Evolutionary conservation across 2,888 invertebrate species (phyloP).

Genomic region (Anagyrus pseudococci): DNA sequence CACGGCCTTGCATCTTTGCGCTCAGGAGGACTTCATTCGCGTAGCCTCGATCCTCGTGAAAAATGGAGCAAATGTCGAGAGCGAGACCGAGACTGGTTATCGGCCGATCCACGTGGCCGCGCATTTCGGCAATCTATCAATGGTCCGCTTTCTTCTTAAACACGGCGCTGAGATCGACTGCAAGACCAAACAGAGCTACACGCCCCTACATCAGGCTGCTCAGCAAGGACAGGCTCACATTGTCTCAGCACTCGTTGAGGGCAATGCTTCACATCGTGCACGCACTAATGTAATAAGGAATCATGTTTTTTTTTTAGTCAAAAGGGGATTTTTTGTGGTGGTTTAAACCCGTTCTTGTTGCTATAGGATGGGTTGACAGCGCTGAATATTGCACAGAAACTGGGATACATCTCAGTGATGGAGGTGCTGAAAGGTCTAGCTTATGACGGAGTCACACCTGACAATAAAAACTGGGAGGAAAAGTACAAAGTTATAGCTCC

Average conservation of each 20-base stretch:
- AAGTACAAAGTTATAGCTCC: constrained; percentile 97
- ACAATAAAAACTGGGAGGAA: constrained; percentile 76
- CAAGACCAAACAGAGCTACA: constrained; percentile 75
- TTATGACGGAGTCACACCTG: constrained; percentile 62
- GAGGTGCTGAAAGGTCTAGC: constrained; percentile 84
- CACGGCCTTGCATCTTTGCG: constrained; percentile 93
- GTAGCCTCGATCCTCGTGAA: constrained; percentile 83
- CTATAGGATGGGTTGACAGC: constrained; percentile 94
- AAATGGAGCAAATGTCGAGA: constrained; percentile 77
- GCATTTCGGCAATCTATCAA: constrained; percentile 93
- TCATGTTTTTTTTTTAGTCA: neutral
- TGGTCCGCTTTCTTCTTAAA: constrained; percentile 88
- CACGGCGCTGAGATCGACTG: constrained; percentile 88
- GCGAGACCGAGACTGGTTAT: constrained; percentile 85
- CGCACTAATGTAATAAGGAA: constrained; percentile 79
- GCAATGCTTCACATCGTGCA: constrained; percentile 94
- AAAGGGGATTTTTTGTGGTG: neutral
- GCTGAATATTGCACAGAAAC: constrained; percentile 91
- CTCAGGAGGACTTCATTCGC: constrained; percentile 89
- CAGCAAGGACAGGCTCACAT: constrained; percentile 98
- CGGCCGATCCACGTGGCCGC: constrained; percentile 96
- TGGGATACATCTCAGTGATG: constrained; percentile 98
- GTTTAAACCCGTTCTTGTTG: neutral
- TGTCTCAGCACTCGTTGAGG: constrained; percentile 88
- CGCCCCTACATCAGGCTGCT: constrained; percentile 96